A percentile compares a stretch with the other conserved stretches of the same genome.
phyloP scores from a whole-genome alignment of 2,113 vertebrate species.

The Malaclemys terrapin region DNA sequence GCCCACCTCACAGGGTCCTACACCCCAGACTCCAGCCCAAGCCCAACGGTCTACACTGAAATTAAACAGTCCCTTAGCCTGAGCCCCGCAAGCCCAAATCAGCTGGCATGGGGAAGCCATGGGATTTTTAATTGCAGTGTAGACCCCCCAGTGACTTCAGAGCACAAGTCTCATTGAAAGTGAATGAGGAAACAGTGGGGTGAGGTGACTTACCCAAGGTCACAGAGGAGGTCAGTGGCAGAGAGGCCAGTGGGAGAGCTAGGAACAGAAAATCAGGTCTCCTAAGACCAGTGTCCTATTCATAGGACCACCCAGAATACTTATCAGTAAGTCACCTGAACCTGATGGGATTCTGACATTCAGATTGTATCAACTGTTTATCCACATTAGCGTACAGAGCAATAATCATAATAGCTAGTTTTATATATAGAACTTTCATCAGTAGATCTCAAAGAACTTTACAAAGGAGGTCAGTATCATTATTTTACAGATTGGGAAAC shows the following conservation, averaged over 20 bases:
- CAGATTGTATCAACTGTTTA: not conserved
- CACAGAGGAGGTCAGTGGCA: not conserved
- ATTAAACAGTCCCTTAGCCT: not conserved
- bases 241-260: not conserved
- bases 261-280: not conserved
- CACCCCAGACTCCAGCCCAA: not conserved
- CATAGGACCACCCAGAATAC: not conserved
- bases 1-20: not conserved
- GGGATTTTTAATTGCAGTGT: not conserved
- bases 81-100: not conserved
- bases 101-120: not conserved
- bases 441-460: constrained; percentile 38
- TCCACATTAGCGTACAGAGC: not conserved
- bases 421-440: not conserved
- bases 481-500: constrained; percentile 54
- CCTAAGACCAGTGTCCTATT: not conserved
- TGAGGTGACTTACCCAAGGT: not conserved
- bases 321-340: not conserved
- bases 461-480: constrained; percentile 3
- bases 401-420: not conserved
- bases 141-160: not conserved
- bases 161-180: not conserved
- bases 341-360: not conserved
- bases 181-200: not conserved
- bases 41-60: not conserved